Base-by-base conservation (phyloP, 23 tunicate genomes). In the Trididemnum clinides region DNA sequence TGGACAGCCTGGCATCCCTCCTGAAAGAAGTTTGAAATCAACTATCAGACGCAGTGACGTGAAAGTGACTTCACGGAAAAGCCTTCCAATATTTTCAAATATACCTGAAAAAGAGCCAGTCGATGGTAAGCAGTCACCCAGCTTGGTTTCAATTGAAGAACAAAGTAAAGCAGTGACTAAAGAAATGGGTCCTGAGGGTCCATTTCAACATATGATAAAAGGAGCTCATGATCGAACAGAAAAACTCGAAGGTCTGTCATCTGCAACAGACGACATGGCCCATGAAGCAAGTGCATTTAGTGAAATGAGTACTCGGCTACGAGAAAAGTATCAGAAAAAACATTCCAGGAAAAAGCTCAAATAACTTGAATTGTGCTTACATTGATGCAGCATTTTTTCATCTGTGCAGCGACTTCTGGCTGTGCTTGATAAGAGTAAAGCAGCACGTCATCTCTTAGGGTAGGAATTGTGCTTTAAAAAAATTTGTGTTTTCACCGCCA, bases 281-380 rank as follows among this genome's bases (percentile, higher is more conserved):
- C 72, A 82, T 21, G 22, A 39, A n/a, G 98, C 98, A n/a, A 72
- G 82, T 29, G 82, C 80, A 18, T 85, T 94, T 35, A 94, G 88
- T 39, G 90, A 85, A 7, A 70, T 94, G 27, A 94, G 90, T 70
- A 33, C 59, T 6, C 78, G 64, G 21, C 62, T 94, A 38, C 64
- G 84, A 58, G 98, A 94, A 81, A 94, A 94, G 51, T 94, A 94
- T 51, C 77, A 94, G 59, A 77, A 84, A 76, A 89, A 89, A 34
- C 28, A 51, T 15, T 64, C 51, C 30, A 83, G 71, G 28, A 83
- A 83, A 51, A 37, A 73, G 29, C 37, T 66, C 20, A 59, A 59
- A 59, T 59, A n/a, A n/a, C 5, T 59, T 59, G 20, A 28, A 10
- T 59, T 59, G 12, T 7, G 15, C 15, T 44, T 10, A 44, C 15